Evolutionary conservation across 1,140 invertebrate species (phyloP), one percentile per base, ranked within the genome.

Genomic region (Hyphantria cunea): DNA sequence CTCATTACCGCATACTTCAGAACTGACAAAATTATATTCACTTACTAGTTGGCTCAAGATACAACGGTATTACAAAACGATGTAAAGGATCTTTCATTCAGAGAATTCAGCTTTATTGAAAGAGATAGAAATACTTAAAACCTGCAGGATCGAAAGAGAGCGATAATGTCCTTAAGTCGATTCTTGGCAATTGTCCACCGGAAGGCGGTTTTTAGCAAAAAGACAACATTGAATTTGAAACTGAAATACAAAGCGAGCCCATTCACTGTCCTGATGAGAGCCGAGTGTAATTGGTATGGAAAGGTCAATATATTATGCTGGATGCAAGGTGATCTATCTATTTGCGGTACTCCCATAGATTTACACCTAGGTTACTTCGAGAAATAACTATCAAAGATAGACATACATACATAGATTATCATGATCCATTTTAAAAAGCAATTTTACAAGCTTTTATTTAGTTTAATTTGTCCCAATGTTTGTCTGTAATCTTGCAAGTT

Each of bases 131-230:
- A 77, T 81, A 84, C 34, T 13, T 17, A 34, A 45, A 6, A 32
- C 7, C 11, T 11, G 48, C 13, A 45, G 15, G 79, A 25, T 17
- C 10, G 72, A 83, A 13, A 52, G 53, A 50, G 77, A 82, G 11
- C 44, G 52, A 56, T 25, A 47, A 78, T 69, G 49, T 72, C 68
- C 74, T 79, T 76, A 77, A 67, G 72, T 79, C 76, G 73, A 73
- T 72, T 84, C 84, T 89, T 89, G 86, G 86, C 86, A 89, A 83
- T 83, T 82, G 85, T 89, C 86, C 86, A 89, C 86, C 76, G 86
- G 86, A 88, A 88, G 74, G 72, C 80, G 74, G 71, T 59, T 77
- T 82, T 78, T 74, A 78, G 76, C 77, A 89, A 86, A 80, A 86
- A 79, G 84, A 84, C 64, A 54, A 77, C 52, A 68, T 62, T 64